A percentile compares a stretch with the other conserved stretches of the same genome.
Evolutionary conservation across 2,888 invertebrate species (phyloP).

Genomic region (Petrolisthes cinctipes): DNA sequence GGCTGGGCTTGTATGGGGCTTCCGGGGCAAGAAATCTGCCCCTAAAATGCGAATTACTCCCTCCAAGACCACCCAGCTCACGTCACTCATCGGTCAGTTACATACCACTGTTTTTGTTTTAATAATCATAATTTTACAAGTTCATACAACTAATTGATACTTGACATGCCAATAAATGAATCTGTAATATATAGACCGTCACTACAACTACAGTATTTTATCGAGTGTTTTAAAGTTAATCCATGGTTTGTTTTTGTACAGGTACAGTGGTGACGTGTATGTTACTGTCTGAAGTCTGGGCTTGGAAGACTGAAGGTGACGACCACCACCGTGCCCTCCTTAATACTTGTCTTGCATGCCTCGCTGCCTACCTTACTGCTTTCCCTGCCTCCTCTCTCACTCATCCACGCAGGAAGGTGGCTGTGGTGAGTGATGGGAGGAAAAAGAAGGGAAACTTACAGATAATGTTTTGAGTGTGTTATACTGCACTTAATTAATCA

Average conservation of each 20-base stretch:
- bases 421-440: neutral
- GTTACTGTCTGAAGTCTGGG: constrained; percentile 6
- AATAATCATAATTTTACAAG: neutral
- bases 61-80: neutral
- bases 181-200: too few species aligned
- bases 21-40: neutral
- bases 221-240: too few species aligned
- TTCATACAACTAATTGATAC: neutral
- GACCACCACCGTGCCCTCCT: constrained; percentile 13
- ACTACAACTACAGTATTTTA: too few species aligned
- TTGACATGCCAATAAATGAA: too few species aligned
- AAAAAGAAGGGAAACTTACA: too few species aligned
- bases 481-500: too few species aligned
- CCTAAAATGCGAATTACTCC: neutral
- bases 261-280: neutral
- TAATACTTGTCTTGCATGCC: neutral
- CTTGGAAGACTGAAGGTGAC: constrained; percentile 8
- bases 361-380: neutral
- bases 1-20: neutral
- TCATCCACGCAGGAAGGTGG: neutral
- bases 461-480: too few species aligned
- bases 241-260: neutral
- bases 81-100: neutral
- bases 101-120: neutral
- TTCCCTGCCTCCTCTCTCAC: neutral